phyloP scores from a whole-genome alignment of 2,797 vertebrate genomes.

The Hydrolagus colliei region DNA sequence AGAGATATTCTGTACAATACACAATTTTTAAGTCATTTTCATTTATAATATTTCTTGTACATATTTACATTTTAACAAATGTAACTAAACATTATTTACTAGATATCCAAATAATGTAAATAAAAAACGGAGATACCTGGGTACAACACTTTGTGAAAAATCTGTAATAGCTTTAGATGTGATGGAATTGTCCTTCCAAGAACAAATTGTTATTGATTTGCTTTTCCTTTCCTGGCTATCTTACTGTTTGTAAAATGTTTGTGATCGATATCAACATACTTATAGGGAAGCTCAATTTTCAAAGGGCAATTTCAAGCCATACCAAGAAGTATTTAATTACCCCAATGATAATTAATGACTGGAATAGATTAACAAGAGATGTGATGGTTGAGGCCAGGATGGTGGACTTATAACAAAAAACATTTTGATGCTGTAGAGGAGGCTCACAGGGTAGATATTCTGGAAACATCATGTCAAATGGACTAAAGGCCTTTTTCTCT shows the following conservation, averaged over 20 bases:
- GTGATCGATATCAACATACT: background rate
- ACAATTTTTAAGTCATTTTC: conserved; percentile 52
- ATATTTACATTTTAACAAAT: conserved; percentile 66
- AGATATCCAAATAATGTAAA: conserved; percentile 56
- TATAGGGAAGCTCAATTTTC: background rate
- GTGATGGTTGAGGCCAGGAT: too few relatives aligned
- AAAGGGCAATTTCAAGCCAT: too few relatives aligned
- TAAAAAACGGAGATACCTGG: conserved; percentile 46
- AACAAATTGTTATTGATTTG: background rate
- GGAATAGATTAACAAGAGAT: too few relatives aligned
- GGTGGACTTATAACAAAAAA: too few relatives aligned
- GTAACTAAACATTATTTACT: conserved; percentile 48
- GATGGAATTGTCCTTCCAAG: background rate
- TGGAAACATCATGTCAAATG: too few relatives aligned
- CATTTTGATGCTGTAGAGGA: too few relatives aligned
- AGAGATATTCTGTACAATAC: conserved; percentile 53
- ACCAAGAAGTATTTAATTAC: too few relatives aligned
- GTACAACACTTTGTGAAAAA: background rate
- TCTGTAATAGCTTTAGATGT: background rate
- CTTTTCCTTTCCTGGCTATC: too few relatives aligned
- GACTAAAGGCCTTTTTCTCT: too few relatives aligned
- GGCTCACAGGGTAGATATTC: too few relatives aligned
- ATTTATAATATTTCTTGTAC: conserved; percentile 55
- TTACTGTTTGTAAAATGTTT: too few relatives aligned
- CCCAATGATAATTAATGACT: too few relatives aligned